These are phyloP conservation scores for Thymelicus acteon DNA, from an alignment of 2,888 invertebrate species.

Conservation along the genomic window DNA sequence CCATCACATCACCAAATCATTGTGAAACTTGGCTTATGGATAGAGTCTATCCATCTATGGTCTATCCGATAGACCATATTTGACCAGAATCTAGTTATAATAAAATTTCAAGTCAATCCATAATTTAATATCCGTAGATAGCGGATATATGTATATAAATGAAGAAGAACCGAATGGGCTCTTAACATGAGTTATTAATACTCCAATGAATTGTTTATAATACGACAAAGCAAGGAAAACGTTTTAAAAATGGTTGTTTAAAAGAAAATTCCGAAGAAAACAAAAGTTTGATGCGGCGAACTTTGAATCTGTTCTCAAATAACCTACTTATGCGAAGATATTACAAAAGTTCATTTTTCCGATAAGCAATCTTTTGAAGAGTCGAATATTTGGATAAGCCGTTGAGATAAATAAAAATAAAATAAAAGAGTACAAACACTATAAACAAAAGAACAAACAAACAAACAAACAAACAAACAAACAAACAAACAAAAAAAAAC, in stretches of 20 bases:
- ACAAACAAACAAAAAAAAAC: too few species aligned
- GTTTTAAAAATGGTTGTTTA: slow-evolving; percentile 19
- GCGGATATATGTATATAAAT: neutral
- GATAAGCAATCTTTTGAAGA: slow-evolving; percentile 18
- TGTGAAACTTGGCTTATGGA: too few species aligned
- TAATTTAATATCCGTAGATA: too few species aligned
- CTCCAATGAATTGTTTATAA: slow-evolving; percentile 11
- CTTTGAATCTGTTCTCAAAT: slow-evolving; percentile 31
- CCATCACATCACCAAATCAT: too few species aligned
- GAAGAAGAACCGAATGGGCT: neutral
- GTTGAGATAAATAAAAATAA: neutral
- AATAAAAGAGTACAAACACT: too few species aligned
- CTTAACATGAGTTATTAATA: neutral
- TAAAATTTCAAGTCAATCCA: too few species aligned
- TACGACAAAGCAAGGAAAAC: slow-evolving; percentile 8
- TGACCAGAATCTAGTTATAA: too few species aligned
- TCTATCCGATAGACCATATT: too few species aligned
- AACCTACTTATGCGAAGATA: slow-evolving; percentile 34
- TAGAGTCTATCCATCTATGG: too few species aligned
- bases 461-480: too few species aligned
- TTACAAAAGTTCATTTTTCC: slow-evolving; percentile 28
- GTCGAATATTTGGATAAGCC: neutral
- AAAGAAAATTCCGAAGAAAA: slow-evolving; percentile 14
- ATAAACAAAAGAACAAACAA: neutral
- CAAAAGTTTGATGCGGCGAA: slow-evolving; percentile 6